These are phyloP conservation scores for Pocillopora grandis DNA, from an alignment of 92 coral and sea anemone species.

Conservation along the genomic window DNA sequence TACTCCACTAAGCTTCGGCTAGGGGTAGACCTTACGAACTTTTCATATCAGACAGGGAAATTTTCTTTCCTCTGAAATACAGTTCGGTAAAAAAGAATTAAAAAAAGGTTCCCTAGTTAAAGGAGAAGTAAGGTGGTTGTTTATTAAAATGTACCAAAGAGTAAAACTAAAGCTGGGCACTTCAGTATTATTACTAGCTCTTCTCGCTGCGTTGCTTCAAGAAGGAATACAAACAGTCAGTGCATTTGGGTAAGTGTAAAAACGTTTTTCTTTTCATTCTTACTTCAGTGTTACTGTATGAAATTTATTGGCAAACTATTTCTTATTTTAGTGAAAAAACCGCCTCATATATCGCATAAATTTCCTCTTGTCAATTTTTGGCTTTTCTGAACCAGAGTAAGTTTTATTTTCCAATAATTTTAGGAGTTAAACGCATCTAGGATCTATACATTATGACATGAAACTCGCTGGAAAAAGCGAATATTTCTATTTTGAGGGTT, in stretches of 20 bases:
- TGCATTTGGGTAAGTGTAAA: constrained; percentile 14
- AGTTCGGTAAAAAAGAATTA: background rate
- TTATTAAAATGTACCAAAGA: constrained; percentile 1
- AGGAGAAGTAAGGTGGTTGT: background rate
- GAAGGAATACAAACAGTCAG: constrained; percentile 1
- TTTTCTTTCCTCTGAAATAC: background rate
- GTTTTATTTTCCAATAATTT: background rate
- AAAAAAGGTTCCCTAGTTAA: background rate
- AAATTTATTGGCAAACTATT: background rate
- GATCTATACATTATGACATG: background rate
- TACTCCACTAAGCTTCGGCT: constrained; percentile 13
- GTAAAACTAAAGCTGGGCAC: constrained; percentile 8
- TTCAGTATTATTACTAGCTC: background rate
- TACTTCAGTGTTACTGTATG: background rate
- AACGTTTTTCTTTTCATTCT: background rate
- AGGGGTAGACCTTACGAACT: background rate
- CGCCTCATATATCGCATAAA: background rate
- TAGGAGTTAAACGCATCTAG: background rate
- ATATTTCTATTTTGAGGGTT: background rate
- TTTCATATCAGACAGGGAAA: background rate
- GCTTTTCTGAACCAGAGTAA: background rate
- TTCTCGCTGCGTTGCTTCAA: constrained; percentile 1
- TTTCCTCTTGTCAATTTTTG: background rate
- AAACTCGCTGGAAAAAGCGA: background rate
- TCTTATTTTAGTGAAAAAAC: background rate